phyloP scores from a whole-genome alignment of 1,140 invertebrate species.

The Ceratoteleas bidentatus region DNA sequence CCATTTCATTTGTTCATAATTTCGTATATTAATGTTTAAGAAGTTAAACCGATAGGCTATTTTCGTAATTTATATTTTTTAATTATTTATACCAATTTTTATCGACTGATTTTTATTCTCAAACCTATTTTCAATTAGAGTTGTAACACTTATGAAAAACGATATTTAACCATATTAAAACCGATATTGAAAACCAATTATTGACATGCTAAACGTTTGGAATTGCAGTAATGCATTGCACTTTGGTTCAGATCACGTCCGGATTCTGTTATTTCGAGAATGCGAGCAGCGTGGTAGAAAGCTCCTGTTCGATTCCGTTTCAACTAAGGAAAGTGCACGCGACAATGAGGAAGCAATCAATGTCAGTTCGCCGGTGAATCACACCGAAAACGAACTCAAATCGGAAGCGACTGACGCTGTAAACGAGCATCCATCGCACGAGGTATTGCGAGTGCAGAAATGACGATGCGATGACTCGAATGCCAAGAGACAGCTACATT shows the following conservation, averaged over 20 bases:
- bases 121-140: too few relatives aligned
- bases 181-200: background rate
- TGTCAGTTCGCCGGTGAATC: slow-evolving; percentile 30
- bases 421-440: slow-evolving; percentile 28
- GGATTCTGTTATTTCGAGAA: slow-evolving; percentile 92
- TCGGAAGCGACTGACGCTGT: slow-evolving; percentile 33
- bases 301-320: slow-evolving; percentile 91
- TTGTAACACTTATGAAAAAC: too few relatives aligned
- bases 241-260: slow-evolving; percentile 85
- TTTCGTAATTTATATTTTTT: too few relatives aligned
- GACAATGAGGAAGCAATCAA: slow-evolving; percentile 28
- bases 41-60: too few relatives aligned
- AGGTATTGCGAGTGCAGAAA: slow-evolving; percentile 30
- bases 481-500: slow-evolving; percentile 14
- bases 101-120: background rate
- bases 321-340: slow-evolving; percentile 15
- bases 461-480: background rate
- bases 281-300: slow-evolving; percentile 90
- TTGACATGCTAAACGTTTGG: slow-evolving; percentile 2
- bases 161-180: too few relatives aligned
- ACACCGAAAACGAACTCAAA: slow-evolving; percentile 41
- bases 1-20: background rate
- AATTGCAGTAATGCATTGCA: slow-evolving; percentile 76
- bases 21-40: too few relatives aligned
- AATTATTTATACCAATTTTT: too few relatives aligned